Evolutionary conservation across 1,140 invertebrate species (phyloP), one percentile per base, ranked within the genome.

Genomic region (Venturia canescens): DNA sequence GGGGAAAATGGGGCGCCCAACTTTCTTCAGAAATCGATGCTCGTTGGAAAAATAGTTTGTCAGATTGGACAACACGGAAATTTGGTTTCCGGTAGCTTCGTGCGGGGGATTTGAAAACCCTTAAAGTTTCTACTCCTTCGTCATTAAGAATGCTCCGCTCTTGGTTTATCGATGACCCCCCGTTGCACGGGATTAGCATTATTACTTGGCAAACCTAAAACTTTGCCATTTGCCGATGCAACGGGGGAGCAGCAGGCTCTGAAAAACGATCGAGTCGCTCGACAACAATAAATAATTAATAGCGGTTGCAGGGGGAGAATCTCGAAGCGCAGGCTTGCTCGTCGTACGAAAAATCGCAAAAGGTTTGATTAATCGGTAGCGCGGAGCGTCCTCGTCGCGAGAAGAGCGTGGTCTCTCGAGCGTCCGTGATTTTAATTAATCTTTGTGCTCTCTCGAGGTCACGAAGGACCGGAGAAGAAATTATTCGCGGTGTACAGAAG

Each of bases 1-100:
- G 11, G 44, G 7, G n/a, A 72, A 87, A 87, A 88, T 87, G 84
- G 53, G 15, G 0, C 71, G 1, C 38, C 21, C 13, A 1, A 11
- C 1, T 18, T 48, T 85, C 87, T 88, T 86, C 79, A 81, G 79
- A 84, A 88, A 89, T 89, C 88, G 86, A 90, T 88, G 88, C 86
- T 86, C 85, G 80, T 88, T 86, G 85, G 81, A 77, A 81, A 84
- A 84, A 85, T 85, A 80, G 84, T 83, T 80, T 84, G 83, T 79
- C 38, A 44, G 23, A 26, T 21, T 44, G 48, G 16, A 16, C 16
- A 11, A 72, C 0, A 26, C 7, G 5, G 48, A 72, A 27, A 23
- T 23, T 3, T 16, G 13, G 27, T 27, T 72, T 72, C n/a, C 34
- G 16, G n/a, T 18, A 21, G 7, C 29, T 66, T 63, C 15, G 9